phyloP scores from a whole-genome alignment of 92 coral and sea anemone species.

The Parazoanthus swiftii region DNA sequence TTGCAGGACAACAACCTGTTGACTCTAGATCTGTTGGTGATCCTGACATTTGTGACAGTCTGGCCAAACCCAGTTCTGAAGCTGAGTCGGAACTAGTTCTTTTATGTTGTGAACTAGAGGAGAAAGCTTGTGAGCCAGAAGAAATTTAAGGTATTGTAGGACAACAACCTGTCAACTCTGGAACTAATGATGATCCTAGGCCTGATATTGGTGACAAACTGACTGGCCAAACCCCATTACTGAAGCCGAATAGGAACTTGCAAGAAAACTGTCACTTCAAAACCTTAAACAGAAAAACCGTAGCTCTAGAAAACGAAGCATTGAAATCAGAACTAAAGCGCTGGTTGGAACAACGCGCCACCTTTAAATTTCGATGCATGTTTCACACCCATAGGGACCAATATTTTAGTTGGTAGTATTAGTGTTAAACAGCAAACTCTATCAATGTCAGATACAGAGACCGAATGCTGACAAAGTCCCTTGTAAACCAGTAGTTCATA shows the following conservation, averaged over 20 bases:
- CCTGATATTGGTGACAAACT: neutral
- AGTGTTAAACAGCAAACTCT: too few species aligned
- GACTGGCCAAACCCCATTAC: neutral
- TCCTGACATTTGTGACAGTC: too few species aligned
- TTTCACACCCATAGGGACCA: too few species aligned
- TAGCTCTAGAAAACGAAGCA: neutral
- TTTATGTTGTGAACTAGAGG: neutral
- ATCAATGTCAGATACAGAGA: too few species aligned
- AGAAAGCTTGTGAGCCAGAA: neutral
- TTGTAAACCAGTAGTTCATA: too few species aligned
- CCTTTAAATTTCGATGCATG: too few species aligned
- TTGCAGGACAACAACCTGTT: neutral
- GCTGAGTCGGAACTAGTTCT: too few species aligned
- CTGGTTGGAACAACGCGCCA: neutral
- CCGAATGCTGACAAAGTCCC: too few species aligned
- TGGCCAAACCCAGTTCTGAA: too few species aligned
- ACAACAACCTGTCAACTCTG: neutral
- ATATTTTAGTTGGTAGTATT: too few species aligned
- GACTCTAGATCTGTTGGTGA: neutral
- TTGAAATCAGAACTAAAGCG: too few species aligned
- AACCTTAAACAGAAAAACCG: neutral
- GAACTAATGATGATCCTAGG: neutral
- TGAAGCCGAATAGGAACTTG: neutral
- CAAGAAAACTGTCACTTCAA: neutral
- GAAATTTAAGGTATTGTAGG: neutral